A percentile compares a stretch with the other conserved stretches of the same genome.
Evolutionary conservation across 2,797 vertebrate species (phyloP).

Genomic region (Labeo calbasu): DNA sequence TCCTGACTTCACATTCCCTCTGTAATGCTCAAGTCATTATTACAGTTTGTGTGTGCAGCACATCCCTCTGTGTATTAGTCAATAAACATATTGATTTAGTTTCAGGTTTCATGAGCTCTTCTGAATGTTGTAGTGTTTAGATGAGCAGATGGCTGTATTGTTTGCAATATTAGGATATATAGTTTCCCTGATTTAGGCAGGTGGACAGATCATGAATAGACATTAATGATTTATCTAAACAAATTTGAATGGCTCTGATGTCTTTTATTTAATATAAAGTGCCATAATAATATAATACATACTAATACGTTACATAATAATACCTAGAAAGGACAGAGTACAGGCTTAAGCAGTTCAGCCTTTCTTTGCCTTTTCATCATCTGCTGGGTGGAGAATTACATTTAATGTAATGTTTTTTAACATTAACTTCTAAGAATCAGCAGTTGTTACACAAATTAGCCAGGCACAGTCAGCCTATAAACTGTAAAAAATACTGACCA

Average conservation of each 20-base stretch:
- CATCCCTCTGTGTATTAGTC: slow-evolving; percentile 52
- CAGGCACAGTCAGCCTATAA: neutral
- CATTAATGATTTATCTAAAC: neutral
- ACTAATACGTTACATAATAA: neutral
- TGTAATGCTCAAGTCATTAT: slow-evolving; percentile 43
- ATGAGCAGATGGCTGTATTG: slow-evolving; percentile 42
- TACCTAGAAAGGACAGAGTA: neutral
- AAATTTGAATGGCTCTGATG: neutral
- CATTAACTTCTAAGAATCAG: neutral
- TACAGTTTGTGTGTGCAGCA: slow-evolving; percentile 30
- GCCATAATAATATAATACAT: neutral
- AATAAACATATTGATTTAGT: slow-evolving; percentile 63
- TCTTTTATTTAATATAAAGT: neutral
- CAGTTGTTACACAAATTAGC: neutral
- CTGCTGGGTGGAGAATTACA: too few species aligned
- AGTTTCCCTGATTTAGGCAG: neutral
- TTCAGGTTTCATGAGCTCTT: slow-evolving; percentile 49
- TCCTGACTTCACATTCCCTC: slow-evolving; percentile 26
- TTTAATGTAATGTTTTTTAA: neutral
- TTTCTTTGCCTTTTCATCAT: neutral
- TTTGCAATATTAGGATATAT: slow-evolving; percentile 6
- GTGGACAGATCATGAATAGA: neutral
- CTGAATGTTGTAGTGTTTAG: slow-evolving; percentile 1
- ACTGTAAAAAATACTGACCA: neutral
- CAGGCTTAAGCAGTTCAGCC: neutral